A percentile compares a stretch with the other conserved stretches of the same genome.
phyloP scores from a whole-genome alignment of 2,113 vertebrate species.

The Nothocercus julius region DNA sequence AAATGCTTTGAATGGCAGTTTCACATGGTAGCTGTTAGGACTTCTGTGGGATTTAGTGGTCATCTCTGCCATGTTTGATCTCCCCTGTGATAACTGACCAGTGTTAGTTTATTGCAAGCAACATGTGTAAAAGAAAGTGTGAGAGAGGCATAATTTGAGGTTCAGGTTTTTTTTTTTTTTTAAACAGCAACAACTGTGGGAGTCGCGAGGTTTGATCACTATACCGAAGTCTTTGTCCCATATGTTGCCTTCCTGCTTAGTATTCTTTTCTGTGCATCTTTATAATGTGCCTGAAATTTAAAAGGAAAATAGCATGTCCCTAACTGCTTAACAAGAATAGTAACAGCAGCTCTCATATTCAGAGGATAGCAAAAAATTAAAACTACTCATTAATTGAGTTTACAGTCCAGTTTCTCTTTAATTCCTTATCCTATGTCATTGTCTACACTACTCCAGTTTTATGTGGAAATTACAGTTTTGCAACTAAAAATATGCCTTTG shows the following conservation, averaged over 20 bases:
- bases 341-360: not conserved
- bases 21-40: not conserved
- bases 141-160: not conserved
- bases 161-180: not conserved
- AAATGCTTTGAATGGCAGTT: not conserved
- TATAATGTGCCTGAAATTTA: not conserved
- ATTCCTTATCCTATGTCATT: constrained; percentile 28
- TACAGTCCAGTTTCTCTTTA: not conserved
- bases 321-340: not conserved
- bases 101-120: not conserved
- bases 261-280: not conserved
- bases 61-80: not conserved
- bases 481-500: constrained; percentile 9
- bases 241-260: not conserved
- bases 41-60: not conserved
- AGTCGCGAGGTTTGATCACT: not conserved
- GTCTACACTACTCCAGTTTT: not conserved
- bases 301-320: not conserved
- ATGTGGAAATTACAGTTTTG: constrained; percentile 6
- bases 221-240: not conserved
- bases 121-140: not conserved
- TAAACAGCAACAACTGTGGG: not conserved
- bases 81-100: not conserved
- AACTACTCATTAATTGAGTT: constrained; percentile 4
- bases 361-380: constrained; percentile 8